Evolutionary conservation across 2,113 vertebrate species (phyloP).

Genomic region (Notothenia coriiceps): DNA sequence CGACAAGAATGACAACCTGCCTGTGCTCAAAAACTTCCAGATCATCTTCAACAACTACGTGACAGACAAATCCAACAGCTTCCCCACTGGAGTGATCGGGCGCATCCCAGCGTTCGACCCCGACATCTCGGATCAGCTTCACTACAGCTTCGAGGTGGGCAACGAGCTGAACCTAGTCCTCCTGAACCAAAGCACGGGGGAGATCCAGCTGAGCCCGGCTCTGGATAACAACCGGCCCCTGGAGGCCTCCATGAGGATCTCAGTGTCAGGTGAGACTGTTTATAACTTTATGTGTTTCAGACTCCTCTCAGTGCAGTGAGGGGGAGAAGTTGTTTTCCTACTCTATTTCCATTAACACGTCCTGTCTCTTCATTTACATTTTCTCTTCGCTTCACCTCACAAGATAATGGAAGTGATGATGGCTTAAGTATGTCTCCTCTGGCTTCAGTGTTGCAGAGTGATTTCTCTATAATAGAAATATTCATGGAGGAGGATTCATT

Average conservation of each 20-base stretch:
- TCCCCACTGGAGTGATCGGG: slow-evolving; percentile 92
- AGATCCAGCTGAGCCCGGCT: slow-evolving; percentile 91
- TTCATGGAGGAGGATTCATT: slow-evolving; percentile 63
- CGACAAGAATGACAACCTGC: slow-evolving; percentile 93
- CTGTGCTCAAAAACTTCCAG: slow-evolving; percentile 94
- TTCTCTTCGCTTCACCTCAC: slow-evolving; percentile 45
- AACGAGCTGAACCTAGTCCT: slow-evolving; percentile 94
- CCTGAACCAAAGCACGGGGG: slow-evolving; percentile 91
- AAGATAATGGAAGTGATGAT: slow-evolving; percentile 53
- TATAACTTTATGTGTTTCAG: slow-evolving; percentile 43
- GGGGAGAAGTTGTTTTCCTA: slow-evolving; percentile 28
- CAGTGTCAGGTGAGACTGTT: slow-evolving; percentile 91
- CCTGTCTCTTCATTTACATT: slow-evolving; percentile 44
- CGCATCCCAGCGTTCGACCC: slow-evolving; percentile 92
- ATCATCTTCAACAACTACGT: slow-evolving; percentile 99
- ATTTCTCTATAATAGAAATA: slow-evolving; percentile 57
- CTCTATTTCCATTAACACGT: slow-evolving; percentile 10
- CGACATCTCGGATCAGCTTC: slow-evolving; percentile 91
- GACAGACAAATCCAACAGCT: slow-evolving; percentile 92
- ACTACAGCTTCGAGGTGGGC: slow-evolving; percentile 91
- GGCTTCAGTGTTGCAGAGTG: slow-evolving; percentile 33
- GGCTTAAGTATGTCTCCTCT: slow-evolving; percentile 48
- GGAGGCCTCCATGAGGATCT: slow-evolving; percentile 95
- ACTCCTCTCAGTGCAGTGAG: slow-evolving; percentile 43
- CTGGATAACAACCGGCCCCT: slow-evolving; percentile 96